These are phyloP conservation scores for Illadopsis cleaveri DNA, from an alignment of 2,113 vertebrate species.

Conservation along the genomic window DNA sequence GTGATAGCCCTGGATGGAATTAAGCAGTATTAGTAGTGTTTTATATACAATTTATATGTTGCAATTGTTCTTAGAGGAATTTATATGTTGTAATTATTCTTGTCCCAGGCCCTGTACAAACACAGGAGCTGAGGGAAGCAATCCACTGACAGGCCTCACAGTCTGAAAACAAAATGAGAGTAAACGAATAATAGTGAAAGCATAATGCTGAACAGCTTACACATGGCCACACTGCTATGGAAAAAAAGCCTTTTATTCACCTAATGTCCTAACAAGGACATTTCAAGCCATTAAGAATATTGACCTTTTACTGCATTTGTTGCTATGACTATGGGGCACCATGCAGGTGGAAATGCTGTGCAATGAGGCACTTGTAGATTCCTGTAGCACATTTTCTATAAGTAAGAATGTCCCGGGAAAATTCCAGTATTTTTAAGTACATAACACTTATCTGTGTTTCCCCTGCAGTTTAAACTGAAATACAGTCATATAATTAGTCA, in stretches of 20 bases:
- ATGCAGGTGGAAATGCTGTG: neutral
- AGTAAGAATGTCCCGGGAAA: neutral
- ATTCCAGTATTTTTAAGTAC: neutral
- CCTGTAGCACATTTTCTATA: neutral
- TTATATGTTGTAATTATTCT: neutral
- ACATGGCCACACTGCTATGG: neutral
- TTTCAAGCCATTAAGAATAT: neutral
- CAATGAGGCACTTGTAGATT: neutral
- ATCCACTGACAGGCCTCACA: neutral
- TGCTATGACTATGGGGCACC: neutral
- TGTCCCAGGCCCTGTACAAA: neutral
- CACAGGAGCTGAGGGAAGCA: neutral
- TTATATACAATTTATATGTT: neutral
- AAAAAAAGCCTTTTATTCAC: conserved; percentile 7
- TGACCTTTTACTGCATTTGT: neutral
- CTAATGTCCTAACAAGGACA: neutral
- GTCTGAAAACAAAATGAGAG: neutral
- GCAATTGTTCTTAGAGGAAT: neutral
- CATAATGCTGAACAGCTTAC: neutral
- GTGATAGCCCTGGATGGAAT: neutral
- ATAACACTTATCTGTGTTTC: neutral
- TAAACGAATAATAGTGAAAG: neutral
- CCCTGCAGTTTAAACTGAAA: neutral
- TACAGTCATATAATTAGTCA: neutral
- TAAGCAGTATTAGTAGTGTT: neutral